Base-by-base conservation (phyloP, 2,113 vertebrate species). In the Pangasianodon hypophthalmus region DNA sequence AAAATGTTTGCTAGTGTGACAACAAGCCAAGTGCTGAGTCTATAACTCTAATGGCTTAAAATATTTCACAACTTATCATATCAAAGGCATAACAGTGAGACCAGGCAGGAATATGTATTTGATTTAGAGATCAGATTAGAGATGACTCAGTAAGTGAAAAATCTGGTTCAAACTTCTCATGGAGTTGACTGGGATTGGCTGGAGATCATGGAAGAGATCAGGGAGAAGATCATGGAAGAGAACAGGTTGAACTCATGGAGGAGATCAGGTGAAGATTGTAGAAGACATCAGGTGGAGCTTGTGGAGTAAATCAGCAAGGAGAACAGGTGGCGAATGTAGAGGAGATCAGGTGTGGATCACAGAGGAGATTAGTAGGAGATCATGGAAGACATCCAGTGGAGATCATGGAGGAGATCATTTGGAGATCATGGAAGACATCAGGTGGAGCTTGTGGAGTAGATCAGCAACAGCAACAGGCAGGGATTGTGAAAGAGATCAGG, bases 11-110 rank as follows among this genome's bases (percentile, higher is more conserved):
- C 52, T 24, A 56, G 29, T 37, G n/a, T 16, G 46, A 56, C n/a
- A 82, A 82, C n/a, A 4, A 82, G n/a, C 29, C 50, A 56, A 82
- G 50, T 82, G 50, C 80, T 56, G 50, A 82, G 80, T 56, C 52
- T 83, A 8, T 37, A 82, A 56, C n/a, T 52, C 26, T n/a, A 52
- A 81, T 4, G 32, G 81, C 52, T 83, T 83, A 24, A 37, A 21
- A 83, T 37, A 37, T 56, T 2, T 32, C 80, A 32, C 18, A 9
- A 21, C 29, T 54, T 37, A 52, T 52, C 26, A 11, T 16, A 82
- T 56, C 80, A 9, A 82, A 37, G 80, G 29, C n/a, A 56, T 26
- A 29, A 80, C 11, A 50, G 24, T 80, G 77, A 81, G 32, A 58
- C 32, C 46, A 83, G 81, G 19, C 18, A 21, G 81, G n/a, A 83